A percentile compares a stretch with the other conserved stretches of the same genome.
phyloP scores from a whole-genome alignment of 2,113 vertebrate genomes.

The Cottus gobio region DNA sequence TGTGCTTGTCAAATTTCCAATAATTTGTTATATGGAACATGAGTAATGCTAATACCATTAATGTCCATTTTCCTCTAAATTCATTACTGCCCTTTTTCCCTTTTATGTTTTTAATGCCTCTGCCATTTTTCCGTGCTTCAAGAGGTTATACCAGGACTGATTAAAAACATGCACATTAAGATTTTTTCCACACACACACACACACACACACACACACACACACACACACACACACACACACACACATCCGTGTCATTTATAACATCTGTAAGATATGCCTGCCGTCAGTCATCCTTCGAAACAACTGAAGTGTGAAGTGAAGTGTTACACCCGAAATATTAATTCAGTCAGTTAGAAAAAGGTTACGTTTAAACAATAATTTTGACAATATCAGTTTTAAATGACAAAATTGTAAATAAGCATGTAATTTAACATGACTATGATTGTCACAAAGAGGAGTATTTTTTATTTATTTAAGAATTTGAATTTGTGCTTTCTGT shows the following conservation, averaged over 20 bases:
- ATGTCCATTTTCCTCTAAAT: slow-evolving; percentile 99
- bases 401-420: slow-evolving; percentile 26
- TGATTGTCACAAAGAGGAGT: background rate
- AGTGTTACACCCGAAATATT: slow-evolving; percentile 17
- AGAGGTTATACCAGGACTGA: slow-evolving; percentile 93
- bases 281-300: slow-evolving; percentile 34
- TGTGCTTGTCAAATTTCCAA: slow-evolving; percentile 99
- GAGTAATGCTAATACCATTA: slow-evolving; percentile 99
- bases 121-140: slow-evolving; percentile 95
- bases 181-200: slow-evolving; percentile 45
- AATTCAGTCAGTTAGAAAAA: slow-evolving; percentile 15
- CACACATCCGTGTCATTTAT: slow-evolving; percentile 44
- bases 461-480: background rate
- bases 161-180: slow-evolving; percentile 85
- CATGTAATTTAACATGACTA: slow-evolving; percentile 6
- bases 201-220: slow-evolving; percentile 19
- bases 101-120: slow-evolving; percentile 98
- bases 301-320: slow-evolving; percentile 27
- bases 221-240: slow-evolving; percentile 13
- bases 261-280: slow-evolving; percentile 53
- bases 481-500: background rate
- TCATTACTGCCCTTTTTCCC: slow-evolving; percentile 99
- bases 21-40: slow-evolving; percentile 99
- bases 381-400: slow-evolving; percentile 10
- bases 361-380: slow-evolving; percentile 22